Base-by-base conservation (phyloP, 2,888 invertebrate species). In the Drosophila kuntzei region DNA sequence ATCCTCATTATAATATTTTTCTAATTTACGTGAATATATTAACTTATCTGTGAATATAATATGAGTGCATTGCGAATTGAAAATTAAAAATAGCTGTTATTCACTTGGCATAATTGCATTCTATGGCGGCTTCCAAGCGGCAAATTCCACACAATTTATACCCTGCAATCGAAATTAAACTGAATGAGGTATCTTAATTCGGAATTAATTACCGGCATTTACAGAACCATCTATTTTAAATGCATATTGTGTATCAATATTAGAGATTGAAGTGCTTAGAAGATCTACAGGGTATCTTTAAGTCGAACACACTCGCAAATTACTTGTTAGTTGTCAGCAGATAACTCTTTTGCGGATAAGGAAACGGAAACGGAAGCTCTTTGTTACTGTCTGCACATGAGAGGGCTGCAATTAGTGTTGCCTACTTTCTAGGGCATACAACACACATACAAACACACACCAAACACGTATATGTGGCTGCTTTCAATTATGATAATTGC, bases 401-500 rank as follows among this genome's bases (percentile, higher is more conserved):
- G 59, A 32, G 14, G 36, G 29, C 22, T 54, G 46, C 59, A 75
- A 49, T 71, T 74, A 66, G 41, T 65, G 47, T 37, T 60, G 63
- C 55, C 60, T 73, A 55, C 53, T 50, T 81, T 57, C 65, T 18
- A 12, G 54, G 18, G 65, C 62, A 34, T 12, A 0, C 2, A 20
- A 18, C 27, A 44, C 12, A 25, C 22, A 34, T 2, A 16, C 20
- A n/a, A 16, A 3, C 27, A 18, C 18, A 44, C 44, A n/a, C 34
- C 44, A n/a, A 25, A 27, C 5, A 9, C 5, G n/a, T n/a, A 8
- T 34, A 12, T 36, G 27, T 39, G 16, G 18, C 36, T 53, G 18
- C 18, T 53, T 53, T 65, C 61, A 68, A 72, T 80, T 84, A 75
- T 65, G 70, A 57, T 71, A 77, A 87, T 81, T 74, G 63, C 60